Evolutionary conservation across 2,113 vertebrate genomes (phyloP), one percentile per base, ranked within the genome.

Genomic region (Burhinus bistriatus): DNA sequence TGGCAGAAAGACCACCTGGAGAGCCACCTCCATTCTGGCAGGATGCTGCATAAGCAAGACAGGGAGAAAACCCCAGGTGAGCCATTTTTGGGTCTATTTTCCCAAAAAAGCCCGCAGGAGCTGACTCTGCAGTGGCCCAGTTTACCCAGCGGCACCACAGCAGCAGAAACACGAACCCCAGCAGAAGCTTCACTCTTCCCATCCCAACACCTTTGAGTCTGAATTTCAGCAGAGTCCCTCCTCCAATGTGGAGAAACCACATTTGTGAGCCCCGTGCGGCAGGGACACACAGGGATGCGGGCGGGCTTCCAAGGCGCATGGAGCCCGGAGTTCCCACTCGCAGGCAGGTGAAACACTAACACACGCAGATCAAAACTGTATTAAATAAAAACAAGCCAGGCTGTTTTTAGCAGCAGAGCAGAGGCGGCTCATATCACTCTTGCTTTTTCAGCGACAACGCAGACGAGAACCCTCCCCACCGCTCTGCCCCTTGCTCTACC

Each of bases 341-440:
- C n/a, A 34, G 83, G 95, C 90, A 96, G 89, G 93, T 96, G 93
- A 97, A 93, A 91, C 75, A 71, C 78, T 83, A 69, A 87, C 92
- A 75, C 84, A 91, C 22, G 12, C 62, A 79, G 89, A 95, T 76
- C 92, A 89, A 90, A 94, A 89, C 87, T 23, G 40, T n/a, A 90
- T 94, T 66, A 94, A 95, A 97, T 91, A 90, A 95, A 94, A 97
- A 91, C 88, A 89, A 77, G 69, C 30, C 2, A 6, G 44, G 85
- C 47, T 93, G 92, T 86, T 96, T 97, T 97, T 95, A 94, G 94
- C 90, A 87, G 71, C 88, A 90, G 81, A 94, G 91, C 97, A 95
- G 91, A 91, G 95, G 94, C 93, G 83, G 86, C 77, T 96, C 94
- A 66, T 85, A 83, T 81, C 94, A 95, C 90, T 95, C 91, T 66